Percentiles rank a stretch among this genome's conserved stretches.
phyloP scores from a whole-genome alignment of 2,888 invertebrate genomes.

The Nemoura dubitans region DNA sequence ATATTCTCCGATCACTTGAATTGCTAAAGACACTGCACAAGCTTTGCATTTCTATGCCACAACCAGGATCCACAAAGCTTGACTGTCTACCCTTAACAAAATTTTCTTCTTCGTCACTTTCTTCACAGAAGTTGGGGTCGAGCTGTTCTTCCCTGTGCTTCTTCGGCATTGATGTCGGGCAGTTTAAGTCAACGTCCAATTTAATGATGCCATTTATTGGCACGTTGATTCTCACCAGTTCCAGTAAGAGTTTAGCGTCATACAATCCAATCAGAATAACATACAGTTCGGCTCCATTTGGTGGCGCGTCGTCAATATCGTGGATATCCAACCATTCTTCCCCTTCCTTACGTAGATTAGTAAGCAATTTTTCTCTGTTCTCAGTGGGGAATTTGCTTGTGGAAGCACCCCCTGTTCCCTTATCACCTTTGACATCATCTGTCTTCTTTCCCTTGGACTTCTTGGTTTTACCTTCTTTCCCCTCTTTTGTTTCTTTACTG shows the following conservation, averaged over 20 bases:
- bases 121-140: background rate
- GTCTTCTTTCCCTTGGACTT: background rate
- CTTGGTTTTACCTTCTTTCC: background rate
- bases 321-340: constrained; percentile 39
- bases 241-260: constrained; percentile 13
- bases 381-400: background rate
- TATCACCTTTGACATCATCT: background rate
- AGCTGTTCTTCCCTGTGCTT: background rate
- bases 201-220: constrained; percentile 29
- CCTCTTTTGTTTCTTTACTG: background rate
- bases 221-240: constrained; percentile 30
- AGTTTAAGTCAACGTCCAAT: background rate
- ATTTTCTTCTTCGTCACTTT: background rate
- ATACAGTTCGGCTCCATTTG: constrained; percentile 39
- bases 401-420: background rate
- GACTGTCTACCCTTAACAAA: background rate
- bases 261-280: constrained; percentile 16
- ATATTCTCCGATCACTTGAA: background rate
- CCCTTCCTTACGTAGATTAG: constrained; percentile 35
- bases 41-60: background rate
- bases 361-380: background rate
- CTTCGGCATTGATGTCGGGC: background rate
- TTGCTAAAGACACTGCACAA: background rate
- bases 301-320: constrained; percentile 31
- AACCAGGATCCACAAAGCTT: background rate